phyloP scores from a whole-genome alignment of 2,113 vertebrate species.

The Ivindomyrus marchei region DNA sequence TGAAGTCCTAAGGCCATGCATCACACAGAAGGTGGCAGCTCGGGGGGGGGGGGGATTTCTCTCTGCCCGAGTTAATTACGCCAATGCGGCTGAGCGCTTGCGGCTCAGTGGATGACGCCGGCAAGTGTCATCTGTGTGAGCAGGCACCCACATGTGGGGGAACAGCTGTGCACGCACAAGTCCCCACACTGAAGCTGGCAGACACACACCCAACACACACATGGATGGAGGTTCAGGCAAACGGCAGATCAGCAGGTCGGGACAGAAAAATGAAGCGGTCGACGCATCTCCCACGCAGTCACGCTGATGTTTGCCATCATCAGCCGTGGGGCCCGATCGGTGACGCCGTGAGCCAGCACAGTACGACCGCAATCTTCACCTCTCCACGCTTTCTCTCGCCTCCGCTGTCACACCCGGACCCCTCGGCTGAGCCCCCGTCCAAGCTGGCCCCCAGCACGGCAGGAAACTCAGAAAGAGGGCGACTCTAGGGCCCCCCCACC shows the following conservation, averaged over 20 bases:
- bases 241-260: neutral
- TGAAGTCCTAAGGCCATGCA: slow-evolving; percentile 2
- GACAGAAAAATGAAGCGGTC: neutral
- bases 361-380: neutral
- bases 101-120: neutral
- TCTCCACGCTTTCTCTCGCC: neutral
- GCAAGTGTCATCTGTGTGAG: neutral
- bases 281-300: neutral
- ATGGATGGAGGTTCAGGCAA: neutral
- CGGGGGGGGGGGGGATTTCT: neutral
- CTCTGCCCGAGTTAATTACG: slow-evolving; percentile 20
- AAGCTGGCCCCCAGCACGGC: neutral
- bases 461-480: neutral
- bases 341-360: neutral
- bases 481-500: neutral
- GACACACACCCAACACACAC: neutral
- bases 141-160: neutral
- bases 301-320: neutral
- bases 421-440: neutral
- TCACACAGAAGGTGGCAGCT: slow-evolving; percentile 2
- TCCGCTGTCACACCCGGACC: neutral
- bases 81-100: slow-evolving; percentile 20
- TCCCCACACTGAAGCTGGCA: neutral
- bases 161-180: neutral
- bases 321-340: neutral